Conservation (phyloP, 23 tunicate species). For the Clavelina lepadiformis region DNA sequence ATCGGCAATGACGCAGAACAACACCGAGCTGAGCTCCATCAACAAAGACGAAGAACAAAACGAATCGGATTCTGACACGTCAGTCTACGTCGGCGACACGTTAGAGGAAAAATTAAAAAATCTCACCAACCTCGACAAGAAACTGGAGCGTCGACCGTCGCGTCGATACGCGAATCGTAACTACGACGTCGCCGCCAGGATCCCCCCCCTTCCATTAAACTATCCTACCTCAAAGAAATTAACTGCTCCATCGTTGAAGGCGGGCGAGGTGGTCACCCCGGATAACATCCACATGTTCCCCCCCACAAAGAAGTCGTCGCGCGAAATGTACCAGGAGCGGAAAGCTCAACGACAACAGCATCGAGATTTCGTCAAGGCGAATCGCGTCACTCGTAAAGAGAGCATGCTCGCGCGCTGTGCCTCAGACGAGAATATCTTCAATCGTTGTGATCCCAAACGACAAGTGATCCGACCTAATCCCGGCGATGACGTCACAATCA, state of each 20-base stretch:
- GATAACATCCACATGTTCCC: constrained; percentile 10
- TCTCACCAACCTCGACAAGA: constrained; percentile 48
- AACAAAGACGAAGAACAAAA: constrained; percentile 12
- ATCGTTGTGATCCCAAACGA: constrained; percentile 65
- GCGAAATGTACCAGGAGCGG: constrained; percentile 54
- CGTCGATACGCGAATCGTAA: constrained; percentile 8
- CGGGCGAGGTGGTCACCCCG: constrained; percentile 24
- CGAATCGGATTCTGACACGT: constrained; percentile 58
- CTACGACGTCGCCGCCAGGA: neutral
- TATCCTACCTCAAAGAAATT: neutral
- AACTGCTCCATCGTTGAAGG: neutral
- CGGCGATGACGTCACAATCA: constrained; percentile 3
- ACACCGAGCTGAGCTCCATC: constrained; percentile 33
- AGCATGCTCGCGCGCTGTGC: constrained; percentile 32
- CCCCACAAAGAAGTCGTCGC: constrained; percentile 32
- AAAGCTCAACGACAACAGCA: constrained; percentile 35
- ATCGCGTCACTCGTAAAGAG: constrained; percentile 14
- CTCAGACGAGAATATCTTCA: constrained; percentile 72
- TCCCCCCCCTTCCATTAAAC: neutral
- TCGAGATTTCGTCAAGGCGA: constrained; percentile 11
- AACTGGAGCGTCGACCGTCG: constrained; percentile 38
- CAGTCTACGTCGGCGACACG: constrained; percentile 43
- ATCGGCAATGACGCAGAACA: constrained; percentile 3
- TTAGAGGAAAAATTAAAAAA: constrained; percentile 59
- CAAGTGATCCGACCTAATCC: constrained; percentile 12